phyloP scores from a whole-genome alignment of 2,113 vertebrate genomes.

The Rhadina sibilatrix region DNA sequence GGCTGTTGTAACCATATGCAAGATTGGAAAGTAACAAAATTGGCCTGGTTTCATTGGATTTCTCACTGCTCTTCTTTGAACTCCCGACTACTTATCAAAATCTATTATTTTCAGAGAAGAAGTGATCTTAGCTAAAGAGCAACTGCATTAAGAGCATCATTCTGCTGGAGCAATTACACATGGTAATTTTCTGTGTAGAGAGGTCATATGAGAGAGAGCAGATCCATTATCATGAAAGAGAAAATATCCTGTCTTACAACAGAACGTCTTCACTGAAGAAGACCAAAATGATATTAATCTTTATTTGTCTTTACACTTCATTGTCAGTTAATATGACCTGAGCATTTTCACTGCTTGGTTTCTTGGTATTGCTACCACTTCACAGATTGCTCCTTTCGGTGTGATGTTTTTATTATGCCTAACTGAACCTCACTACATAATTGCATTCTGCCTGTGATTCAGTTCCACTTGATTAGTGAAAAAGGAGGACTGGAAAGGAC shows the following conservation, averaged over 20 bases:
- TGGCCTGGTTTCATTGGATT: neutral
- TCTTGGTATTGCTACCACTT: neutral
- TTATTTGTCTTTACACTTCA: slow-evolving; percentile 12
- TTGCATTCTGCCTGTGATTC: slow-evolving; percentile 1
- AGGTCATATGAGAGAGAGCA: neutral
- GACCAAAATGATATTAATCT: slow-evolving; percentile 1
- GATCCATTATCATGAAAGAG: neutral
- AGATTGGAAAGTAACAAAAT: neutral
- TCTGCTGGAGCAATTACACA: neutral
- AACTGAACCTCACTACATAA: neutral
- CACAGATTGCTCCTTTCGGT: neutral
- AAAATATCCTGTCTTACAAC: neutral
- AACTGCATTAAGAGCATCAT: neutral
- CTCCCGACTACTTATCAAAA: neutral
- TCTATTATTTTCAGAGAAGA: neutral
- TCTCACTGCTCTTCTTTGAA: slow-evolving; percentile 1
- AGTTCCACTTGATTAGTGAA: neutral
- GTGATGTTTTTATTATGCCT: neutral
- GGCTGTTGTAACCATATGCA: neutral
- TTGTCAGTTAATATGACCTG: neutral
- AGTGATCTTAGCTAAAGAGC: neutral
- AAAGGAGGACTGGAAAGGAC: neutral
- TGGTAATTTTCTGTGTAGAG: neutral
- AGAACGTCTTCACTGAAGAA: neutral
- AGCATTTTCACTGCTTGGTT: neutral